A percentile compares a stretch with the other conserved stretches of the same genome.
Conservation (phyloP, 2,113 vertebrate species). For the Cranoglanis bouderius region DNA sequence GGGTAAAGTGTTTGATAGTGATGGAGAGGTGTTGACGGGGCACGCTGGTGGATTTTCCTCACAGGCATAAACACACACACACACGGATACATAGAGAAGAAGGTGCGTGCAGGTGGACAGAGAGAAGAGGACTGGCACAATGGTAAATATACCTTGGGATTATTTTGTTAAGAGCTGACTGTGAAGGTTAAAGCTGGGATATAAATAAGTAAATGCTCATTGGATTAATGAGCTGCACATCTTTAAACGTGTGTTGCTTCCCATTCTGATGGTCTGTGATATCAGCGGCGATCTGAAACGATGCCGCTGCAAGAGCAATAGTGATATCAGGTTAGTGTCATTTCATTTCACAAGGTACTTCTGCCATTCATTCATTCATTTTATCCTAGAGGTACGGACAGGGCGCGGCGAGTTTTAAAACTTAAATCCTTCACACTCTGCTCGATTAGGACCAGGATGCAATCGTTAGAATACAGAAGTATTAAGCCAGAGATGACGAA, state of each 20-base stretch:
- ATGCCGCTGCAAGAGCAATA: no score
- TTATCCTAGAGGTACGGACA: not conserved
- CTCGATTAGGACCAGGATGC: not conserved
- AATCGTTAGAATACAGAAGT: not conserved
- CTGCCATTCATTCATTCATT: not conserved
- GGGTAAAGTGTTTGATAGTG: not conserved
- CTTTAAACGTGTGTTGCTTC: not conserved
- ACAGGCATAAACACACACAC: not conserved
- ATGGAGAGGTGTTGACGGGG: slow-evolving; percentile 19
- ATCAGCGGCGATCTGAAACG: not conserved
- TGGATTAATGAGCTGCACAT: not conserved
- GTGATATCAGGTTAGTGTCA: not conserved
- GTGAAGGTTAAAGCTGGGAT: no score
- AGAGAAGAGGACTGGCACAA: slow-evolving; percentile 4
- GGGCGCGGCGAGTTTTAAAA: not conserved
- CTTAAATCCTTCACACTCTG: not conserved
- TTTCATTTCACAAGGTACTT: no score
- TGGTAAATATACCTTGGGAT: slow-evolving; percentile 32
- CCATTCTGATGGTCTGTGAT: not conserved
- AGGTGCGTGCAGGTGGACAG: slow-evolving; percentile 7
- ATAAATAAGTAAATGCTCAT: not conserved
- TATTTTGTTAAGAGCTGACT: not conserved
- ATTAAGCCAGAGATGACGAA: not conserved
- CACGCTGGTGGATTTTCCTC: slow-evolving; percentile 14
- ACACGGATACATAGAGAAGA: not conserved